Conservation (phyloP, 2,888 invertebrate genomes). For the Trachelus tabidus region DNA sequence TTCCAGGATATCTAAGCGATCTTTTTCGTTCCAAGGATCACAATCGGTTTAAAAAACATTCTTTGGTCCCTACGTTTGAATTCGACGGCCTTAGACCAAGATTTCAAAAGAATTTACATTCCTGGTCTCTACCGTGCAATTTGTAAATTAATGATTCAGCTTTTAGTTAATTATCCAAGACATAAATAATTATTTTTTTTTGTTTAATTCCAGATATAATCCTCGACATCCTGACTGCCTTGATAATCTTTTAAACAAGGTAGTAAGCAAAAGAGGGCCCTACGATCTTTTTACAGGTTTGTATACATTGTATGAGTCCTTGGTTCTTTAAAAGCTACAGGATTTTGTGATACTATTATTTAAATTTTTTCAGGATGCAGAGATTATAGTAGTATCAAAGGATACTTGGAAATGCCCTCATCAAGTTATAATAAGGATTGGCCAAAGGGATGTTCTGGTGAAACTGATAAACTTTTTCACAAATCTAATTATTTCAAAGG, state of each 20-base stretch:
- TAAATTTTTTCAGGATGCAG: neutral
- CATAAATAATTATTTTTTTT: neutral
- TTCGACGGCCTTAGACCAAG: constrained; percentile 35
- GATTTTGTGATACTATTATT: neutral
- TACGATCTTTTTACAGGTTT: constrained; percentile 45
- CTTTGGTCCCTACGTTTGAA: constrained; percentile 33
- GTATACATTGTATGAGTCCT: neutral
- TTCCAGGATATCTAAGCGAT: constrained; percentile 33
- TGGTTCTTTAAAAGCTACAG: neutral
- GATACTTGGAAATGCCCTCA: constrained; percentile 4
- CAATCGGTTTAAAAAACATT: constrained; percentile 24
- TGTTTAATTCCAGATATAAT: constrained; percentile 27
- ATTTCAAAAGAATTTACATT: constrained; percentile 13
- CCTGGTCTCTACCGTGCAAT: constrained; percentile 32
- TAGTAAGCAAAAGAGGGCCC: constrained; percentile 38
- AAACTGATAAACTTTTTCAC: constrained; percentile 28
- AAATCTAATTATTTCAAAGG: constrained; percentile 42
- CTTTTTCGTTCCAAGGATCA: constrained; percentile 37
- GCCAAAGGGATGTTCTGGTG: constrained; percentile 32
- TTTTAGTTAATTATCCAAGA: neutral
- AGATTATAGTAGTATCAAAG: constrained; percentile 2
- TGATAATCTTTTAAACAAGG: constrained; percentile 26
- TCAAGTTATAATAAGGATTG: constrained; percentile 23
- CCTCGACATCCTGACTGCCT: constrained; percentile 27
- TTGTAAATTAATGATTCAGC: constrained; percentile 20